These are phyloP conservation scores for Sebastes jordani DNA, from an alignment of 2,797 vertebrate species.

Conservation along the genomic window DNA sequence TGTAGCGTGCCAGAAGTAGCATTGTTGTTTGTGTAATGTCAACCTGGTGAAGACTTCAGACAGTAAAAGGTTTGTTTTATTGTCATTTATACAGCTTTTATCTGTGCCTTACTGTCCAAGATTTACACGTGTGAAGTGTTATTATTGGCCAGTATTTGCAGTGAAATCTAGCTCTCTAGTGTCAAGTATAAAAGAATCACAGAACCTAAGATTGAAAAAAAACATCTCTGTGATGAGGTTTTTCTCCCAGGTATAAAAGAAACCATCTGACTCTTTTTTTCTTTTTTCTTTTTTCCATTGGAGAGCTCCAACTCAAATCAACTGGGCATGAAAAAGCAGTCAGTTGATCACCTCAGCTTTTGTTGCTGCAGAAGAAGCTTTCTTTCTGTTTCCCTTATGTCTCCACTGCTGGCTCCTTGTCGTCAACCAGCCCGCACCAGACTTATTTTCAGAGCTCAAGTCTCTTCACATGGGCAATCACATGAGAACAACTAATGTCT, in stretches of 20 bases:
- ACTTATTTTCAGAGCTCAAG: conserved; percentile 61
- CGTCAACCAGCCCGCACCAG: conserved; percentile 49
- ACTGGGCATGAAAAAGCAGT: conserved; percentile 31
- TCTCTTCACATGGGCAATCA: conserved; percentile 68
- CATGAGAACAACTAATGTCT: conserved; percentile 67
- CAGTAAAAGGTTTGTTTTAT: background rate
- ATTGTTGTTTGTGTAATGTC: conserved; percentile 23
- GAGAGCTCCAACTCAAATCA: conserved; percentile 49
- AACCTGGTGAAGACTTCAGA: conserved; percentile 4
- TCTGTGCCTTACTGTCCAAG: background rate
- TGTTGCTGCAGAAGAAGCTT: conserved; percentile 45
- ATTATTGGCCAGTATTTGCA: background rate
- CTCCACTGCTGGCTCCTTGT: conserved; percentile 49
- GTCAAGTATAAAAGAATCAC: conserved; percentile 18
- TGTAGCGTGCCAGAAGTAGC: background rate
- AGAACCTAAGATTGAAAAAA: conserved; percentile 1
- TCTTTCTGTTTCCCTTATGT: conserved; percentile 35
- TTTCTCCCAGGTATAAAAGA: conserved; percentile 37
- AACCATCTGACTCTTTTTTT: conserved; percentile 17
- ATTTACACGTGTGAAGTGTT: background rate
- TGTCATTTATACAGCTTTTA: conserved; percentile 6
- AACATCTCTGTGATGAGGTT: background rate
- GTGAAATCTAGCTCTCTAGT: background rate
- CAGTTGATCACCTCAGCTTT: conserved; percentile 46
- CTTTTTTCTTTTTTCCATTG: background rate